phyloP scores from a whole-genome alignment of 2,797 vertebrate species.

The Aselliscus stoliczkanus region DNA sequence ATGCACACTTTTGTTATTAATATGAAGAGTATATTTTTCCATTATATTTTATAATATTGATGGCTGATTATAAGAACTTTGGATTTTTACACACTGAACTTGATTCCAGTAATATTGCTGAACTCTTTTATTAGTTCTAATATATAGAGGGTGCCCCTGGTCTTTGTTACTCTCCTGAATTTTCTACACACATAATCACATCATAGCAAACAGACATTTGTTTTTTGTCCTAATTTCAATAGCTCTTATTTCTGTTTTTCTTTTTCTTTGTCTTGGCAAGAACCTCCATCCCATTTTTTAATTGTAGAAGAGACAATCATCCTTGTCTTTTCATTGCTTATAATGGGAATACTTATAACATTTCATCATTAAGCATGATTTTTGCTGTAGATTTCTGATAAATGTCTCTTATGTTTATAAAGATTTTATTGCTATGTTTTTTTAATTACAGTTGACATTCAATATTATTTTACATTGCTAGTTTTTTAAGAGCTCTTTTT shows the following conservation, averaged over 20 bases:
- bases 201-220: constrained; percentile 8
- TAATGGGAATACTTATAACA: neutral
- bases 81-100: neutral
- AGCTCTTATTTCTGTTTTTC: neutral
- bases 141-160: neutral
- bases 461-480: neutral
- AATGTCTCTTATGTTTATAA: neutral
- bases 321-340: constrained; percentile 5
- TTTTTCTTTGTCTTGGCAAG: neutral
- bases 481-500: neutral
- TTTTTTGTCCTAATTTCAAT: neutral
- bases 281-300: neutral
- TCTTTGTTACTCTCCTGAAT: neutral
- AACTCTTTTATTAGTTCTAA: neutral
- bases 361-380: neutral
- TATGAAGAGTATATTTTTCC: neutral
- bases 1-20: neutral
- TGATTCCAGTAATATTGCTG: neutral
- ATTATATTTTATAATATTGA: constrained; percentile 31
- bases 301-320: neutral
- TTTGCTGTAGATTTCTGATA: neutral
- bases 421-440: neutral
- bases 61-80: neutral
- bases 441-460: too few species aligned
- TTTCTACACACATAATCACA: neutral